Percentiles rank a stretch among this genome's conserved stretches.
Conservation (phyloP, 2,113 vertebrate genomes). For the Ptilonorhynchus violaceus region DNA sequence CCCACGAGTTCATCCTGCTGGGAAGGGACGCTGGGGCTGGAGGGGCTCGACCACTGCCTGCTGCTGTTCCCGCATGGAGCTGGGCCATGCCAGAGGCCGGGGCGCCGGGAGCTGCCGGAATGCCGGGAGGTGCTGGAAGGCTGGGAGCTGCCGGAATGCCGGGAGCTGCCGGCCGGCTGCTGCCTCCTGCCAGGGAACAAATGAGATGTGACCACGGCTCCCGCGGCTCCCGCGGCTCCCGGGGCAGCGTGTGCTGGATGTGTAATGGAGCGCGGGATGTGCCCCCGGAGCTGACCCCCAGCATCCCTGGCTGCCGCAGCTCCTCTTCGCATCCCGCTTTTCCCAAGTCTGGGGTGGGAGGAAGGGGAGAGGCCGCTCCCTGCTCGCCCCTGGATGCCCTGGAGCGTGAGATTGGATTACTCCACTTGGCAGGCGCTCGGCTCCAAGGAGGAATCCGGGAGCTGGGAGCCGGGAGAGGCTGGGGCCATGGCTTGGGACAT, state of each 20-base stretch:
- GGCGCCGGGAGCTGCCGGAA: background rate
- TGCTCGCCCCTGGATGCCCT: background rate
- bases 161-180: background rate
- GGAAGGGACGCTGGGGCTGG: background rate
- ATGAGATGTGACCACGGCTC: background rate
- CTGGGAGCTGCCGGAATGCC: background rate
- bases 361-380: background rate
- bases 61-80: rapidly evolving
- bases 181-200: background rate
- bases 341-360: background rate
- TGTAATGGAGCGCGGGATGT: background rate
- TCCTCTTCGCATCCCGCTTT: background rate
- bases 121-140: background rate
- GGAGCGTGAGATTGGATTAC: constrained; percentile 13
- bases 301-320: background rate
- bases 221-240: background rate
- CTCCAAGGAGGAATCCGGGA: background rate
- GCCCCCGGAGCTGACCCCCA: background rate
- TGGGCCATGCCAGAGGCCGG: rapidly evolving
- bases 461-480: background rate
- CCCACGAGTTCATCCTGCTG: rapidly evolving
- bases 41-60: rapidly evolving
- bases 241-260: background rate
- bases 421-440: background rate
- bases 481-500: background rate